phyloP scores from a whole-genome alignment of 2,888 invertebrate genomes.

The Pilophorus perplexus region DNA sequence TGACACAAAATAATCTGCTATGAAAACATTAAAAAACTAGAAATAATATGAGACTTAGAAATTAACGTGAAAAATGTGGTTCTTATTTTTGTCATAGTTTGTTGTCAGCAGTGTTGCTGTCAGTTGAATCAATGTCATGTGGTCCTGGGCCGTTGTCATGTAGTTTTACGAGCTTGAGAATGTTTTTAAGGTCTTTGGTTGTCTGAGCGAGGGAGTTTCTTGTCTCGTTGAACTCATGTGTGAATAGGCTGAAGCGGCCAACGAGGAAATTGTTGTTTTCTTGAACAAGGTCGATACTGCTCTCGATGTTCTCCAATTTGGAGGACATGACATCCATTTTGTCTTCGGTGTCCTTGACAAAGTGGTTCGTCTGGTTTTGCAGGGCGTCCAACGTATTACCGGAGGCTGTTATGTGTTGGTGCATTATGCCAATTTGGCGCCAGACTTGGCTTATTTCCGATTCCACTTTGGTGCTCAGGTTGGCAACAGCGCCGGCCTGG shows the following conservation, averaged over 20 bases:
- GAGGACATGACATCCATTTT: constrained; percentile 61
- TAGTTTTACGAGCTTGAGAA: constrained; percentile 62
- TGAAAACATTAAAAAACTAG: no score
- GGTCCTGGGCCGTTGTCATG: constrained; percentile 55
- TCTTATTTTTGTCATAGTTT: constrained; percentile 40
- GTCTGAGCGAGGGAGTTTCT: constrained; percentile 72
- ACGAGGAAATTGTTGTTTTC: constrained; percentile 78
- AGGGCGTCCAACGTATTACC: constrained; percentile 72
- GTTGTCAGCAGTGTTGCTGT: constrained; percentile 28
- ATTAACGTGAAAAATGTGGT: background rate
- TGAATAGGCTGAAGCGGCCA: constrained; percentile 73
- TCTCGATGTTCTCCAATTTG: constrained; percentile 70
- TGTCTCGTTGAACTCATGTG: constrained; percentile 80
- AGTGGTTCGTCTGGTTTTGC: constrained; percentile 72
- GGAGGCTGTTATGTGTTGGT: constrained; percentile 74
- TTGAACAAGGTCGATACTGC: constrained; percentile 73
- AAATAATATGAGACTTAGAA: no score
- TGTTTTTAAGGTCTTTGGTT: constrained; percentile 66
- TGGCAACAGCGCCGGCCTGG: constrained; percentile 68
- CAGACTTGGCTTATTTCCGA: constrained; percentile 81
- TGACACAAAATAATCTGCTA: no score
- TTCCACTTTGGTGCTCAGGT: constrained; percentile 74
- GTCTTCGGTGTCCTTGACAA: constrained; percentile 73
- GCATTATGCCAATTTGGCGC: constrained; percentile 87
- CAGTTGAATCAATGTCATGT: constrained; percentile 51